Evolutionary conservation across 2,888 invertebrate species (phyloP), one percentile per base, ranked within the genome.

Genomic region (Caenorhabditis sp.): DNA sequence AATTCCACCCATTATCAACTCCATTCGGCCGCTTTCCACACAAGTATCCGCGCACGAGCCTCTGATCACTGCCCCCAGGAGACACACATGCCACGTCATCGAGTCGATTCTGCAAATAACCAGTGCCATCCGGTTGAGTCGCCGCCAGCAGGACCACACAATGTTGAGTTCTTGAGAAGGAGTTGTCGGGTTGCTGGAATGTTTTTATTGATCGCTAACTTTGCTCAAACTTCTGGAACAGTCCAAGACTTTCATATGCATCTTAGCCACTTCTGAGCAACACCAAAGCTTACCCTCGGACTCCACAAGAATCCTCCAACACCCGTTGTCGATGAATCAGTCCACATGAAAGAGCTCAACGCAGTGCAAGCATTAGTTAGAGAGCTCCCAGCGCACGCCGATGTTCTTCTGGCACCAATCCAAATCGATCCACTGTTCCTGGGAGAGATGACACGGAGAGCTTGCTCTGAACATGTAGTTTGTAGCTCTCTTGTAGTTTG

Each of bases 51-150:
- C 63, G 26, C 12, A 64, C 24, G 47, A 47, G 2, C 26, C 47
- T 44, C 28, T 35, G 63, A 14, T 10, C 61, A 64, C 35, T 44
- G 26, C 24, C 26, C 2, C 44, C 26, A 1, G 28, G 38, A 1
- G 22, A 19, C n/a, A 22, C 35, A 28, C 73, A 73, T 26, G 8
- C 19, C 3, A 73, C 63, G n/a, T 73, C 73, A 41, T 73, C 73
- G 24, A 73, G 19, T 7, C 31, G 41, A 28, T 61, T 61, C 16
- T 44, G 16, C 2, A 28, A 6, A 24, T 26, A 61, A 3, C 22
- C 24, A 38, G 41, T 41, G 10, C 22, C 22, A 61, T 61, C 61
- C 5, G 74, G 10, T 0, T 56, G 19, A 8, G 22, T 44, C 0
- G 73, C 24, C 0, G 64, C 74, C 12, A 66, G 22, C 0, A 74